These are phyloP conservation scores for Pyrrhosoma nymphula DNA, from an alignment of 2,888 invertebrate species.

Conservation along the genomic window DNA sequence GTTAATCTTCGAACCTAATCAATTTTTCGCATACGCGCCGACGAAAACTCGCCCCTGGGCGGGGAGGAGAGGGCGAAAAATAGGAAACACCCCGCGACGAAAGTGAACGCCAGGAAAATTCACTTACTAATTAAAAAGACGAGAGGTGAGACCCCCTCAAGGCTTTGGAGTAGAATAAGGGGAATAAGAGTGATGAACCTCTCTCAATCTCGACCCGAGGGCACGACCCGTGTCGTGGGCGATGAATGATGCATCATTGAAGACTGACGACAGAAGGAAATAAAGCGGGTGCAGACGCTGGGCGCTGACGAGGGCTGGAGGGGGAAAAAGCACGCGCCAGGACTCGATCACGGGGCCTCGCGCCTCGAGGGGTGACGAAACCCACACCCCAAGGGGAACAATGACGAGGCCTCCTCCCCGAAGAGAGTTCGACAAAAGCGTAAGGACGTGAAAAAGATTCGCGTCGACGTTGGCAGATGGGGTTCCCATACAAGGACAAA, in stretches of 20 bases:
- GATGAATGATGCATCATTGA: not conserved
- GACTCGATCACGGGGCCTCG: not conserved
- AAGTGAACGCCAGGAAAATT: not conserved
- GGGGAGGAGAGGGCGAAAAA: not conserved
- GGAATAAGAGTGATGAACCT: not conserved
- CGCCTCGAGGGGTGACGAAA: not conserved
- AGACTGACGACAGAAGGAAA: not conserved
- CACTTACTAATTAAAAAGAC: not conserved
- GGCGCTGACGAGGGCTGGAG: not conserved
- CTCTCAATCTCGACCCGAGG: not conserved
- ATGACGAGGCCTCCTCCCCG: not conserved
- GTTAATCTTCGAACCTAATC: not conserved
- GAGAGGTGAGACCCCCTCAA: not conserved
- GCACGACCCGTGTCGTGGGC: not conserved
- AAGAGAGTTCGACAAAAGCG: not conserved
- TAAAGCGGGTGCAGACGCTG: not conserved
- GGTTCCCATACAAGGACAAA: not conserved
- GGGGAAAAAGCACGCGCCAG: not conserved
- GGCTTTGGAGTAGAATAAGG: not conserved
- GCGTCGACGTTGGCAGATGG: not conserved
- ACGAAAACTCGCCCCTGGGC: not conserved
- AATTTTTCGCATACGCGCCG: not conserved
- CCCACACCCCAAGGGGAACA: not conserved
- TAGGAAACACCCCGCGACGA: not conserved
- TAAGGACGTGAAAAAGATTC: not conserved